Percentiles rank a stretch among this genome's conserved stretches.
Evolutionary conservation across 2,113 vertebrate species (phyloP).

Genomic region (Ivindomyrus marchei): DNA sequence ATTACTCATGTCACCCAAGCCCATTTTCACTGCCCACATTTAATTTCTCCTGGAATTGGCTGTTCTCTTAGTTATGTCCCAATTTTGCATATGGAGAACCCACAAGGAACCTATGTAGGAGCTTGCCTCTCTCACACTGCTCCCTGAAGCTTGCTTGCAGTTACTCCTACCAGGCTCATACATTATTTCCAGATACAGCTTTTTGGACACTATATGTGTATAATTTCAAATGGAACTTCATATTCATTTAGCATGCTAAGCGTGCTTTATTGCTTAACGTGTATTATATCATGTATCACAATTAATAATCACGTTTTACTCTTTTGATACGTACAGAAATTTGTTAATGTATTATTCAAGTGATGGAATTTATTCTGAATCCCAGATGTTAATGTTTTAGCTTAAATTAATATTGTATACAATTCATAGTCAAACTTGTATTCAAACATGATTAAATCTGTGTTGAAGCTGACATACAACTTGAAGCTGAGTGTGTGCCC

Average conservation of each 20-base stretch:
- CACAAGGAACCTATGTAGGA: no score
- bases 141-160: background rate
- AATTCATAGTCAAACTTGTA: background rate
- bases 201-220: background rate
- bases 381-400: background rate
- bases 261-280: background rate
- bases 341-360: background rate
- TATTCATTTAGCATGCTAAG: background rate
- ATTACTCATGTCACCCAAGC: background rate
- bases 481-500: background rate
- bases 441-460: background rate
- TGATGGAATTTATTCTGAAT: background rate
- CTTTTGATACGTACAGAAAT: background rate
- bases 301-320: background rate
- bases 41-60: background rate
- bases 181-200: background rate
- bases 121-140: background rate
- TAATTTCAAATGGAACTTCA: background rate
- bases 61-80: background rate
- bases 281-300: background rate
- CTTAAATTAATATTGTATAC: background rate
- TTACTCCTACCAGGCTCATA: background rate
- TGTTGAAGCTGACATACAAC: background rate
- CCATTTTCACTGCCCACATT: background rate
- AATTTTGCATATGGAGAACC: background rate